Conservation (phyloP, 2,888 invertebrate species). For the Galeruca laticollis region DNA sequence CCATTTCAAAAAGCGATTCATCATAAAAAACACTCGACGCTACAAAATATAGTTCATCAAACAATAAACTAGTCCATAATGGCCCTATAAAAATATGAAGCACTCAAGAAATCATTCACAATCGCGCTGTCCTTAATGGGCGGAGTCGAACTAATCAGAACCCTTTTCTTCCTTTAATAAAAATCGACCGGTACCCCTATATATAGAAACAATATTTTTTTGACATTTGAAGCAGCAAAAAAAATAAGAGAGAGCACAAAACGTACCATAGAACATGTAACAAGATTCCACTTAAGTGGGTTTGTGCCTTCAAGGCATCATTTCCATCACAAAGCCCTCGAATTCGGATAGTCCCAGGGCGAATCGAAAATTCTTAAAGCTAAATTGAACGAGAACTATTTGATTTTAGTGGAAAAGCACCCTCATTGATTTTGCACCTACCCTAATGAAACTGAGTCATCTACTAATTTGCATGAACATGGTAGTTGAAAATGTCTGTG, state of each 20-base stretch:
- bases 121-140: constrained; percentile 11
- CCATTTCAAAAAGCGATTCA: not conserved
- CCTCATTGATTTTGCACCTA: constrained; percentile 23
- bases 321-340: constrained; percentile 71
- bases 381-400: constrained; percentile 63
- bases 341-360: constrained; percentile 52
- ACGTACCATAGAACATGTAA: constrained; percentile 37
- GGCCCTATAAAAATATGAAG: constrained; percentile 12
- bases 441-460: constrained; percentile 18
- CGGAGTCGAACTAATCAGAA: constrained; percentile 25
- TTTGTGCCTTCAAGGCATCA: constrained; percentile 69
- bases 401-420: constrained; percentile 50
- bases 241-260: constrained; percentile 12
- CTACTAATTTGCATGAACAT: constrained; percentile 4
- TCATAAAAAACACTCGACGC: not conserved
- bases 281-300: constrained; percentile 62
- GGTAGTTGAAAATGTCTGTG: not conserved
- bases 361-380: constrained; percentile 46
- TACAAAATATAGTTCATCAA: not conserved
- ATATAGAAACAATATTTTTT: constrained; percentile 10
- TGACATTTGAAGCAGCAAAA: constrained; percentile 23
- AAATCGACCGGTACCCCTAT: constrained; percentile 30
- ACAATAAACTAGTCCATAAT: constrained; percentile 1
- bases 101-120: constrained; percentile 24
- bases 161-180: constrained; percentile 10